These are phyloP conservation scores for Heliconius cydno DNA, from an alignment of 2,888 invertebrate species.

Conservation along the genomic window DNA sequence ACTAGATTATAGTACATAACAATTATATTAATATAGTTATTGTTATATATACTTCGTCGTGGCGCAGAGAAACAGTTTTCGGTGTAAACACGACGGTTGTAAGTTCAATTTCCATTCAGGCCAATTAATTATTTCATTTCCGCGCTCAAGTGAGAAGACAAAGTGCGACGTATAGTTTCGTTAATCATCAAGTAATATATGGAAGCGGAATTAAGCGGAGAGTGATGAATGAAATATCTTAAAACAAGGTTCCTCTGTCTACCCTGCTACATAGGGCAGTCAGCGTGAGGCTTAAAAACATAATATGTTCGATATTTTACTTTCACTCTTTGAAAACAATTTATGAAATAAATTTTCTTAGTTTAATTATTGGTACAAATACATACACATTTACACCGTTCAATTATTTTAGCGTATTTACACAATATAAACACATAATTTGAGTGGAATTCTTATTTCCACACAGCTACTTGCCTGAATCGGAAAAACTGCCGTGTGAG, in stretches of 20 bases:
- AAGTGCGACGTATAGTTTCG: no score
- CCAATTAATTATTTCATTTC: neutral
- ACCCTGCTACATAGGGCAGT: neutral
- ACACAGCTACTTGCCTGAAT: conserved; percentile 78
- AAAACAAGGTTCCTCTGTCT: neutral
- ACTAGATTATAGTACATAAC: neutral
- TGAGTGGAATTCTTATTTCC: neutral
- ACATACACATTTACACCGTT: no score
- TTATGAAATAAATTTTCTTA: no score
- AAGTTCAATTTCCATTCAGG: neutral
- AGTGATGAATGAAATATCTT: neutral
- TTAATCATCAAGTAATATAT: neutral
- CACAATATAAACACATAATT: neutral
- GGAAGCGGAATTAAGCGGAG: neutral
- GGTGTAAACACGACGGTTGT: neutral
- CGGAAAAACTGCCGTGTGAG: conserved; percentile 80
- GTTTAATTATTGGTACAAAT: no score
- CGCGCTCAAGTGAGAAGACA: neutral
- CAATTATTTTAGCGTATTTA: neutral
- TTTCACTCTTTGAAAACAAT: no score
- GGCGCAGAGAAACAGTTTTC: neutral
- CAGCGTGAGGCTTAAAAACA: neutral
- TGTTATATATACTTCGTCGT: neutral
- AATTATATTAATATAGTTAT: neutral
- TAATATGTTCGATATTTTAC: neutral